Evolutionary conservation across 1,140 invertebrate species (phyloP), one percentile per base, ranked within the genome.

Genomic region (Drosophila punjabiensis): DNA sequence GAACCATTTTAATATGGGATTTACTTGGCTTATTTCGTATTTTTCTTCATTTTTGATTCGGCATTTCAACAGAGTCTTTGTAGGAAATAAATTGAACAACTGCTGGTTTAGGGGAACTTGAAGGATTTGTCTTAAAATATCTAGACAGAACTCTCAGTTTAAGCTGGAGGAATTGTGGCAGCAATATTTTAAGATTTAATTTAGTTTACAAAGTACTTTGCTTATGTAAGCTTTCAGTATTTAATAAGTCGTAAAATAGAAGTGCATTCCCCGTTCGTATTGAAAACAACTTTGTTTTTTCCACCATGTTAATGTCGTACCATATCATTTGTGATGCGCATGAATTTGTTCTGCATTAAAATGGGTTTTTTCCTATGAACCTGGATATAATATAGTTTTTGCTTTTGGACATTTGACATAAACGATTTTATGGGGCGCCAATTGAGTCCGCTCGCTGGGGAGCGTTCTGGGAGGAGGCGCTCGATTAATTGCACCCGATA

Each of bases 401-500:
- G 47, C 69, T 16, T 74, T 74, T 47, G 39, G 69, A 39, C 37
- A 48, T 74, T 62, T 74, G 37, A 74, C 71, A 62, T 62, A 43
- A 74, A 75, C 24, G 47, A 53, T 60, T 74, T 62, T 52, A 52
- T 60, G 45, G 55, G 16, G 32, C 16, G 67, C 16, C 30, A 32
- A 71, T 68, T 32, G 63, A 56, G 65, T 39, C 24, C 50, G 63
- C 64, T 53, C 30, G 30, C 20, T 66, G 24, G 68, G 39, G 16
- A 37, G 18, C 13, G 64, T 68, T 55, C 64, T 68, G 64, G 48
- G 65, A 53, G 68, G 45, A 33, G 74, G 73, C 55, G 39, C 30
- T 53, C 60, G 56, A 76, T 87, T 79, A 77, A 80, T 70, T 73
- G 50, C 56, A 32, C 39, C 33, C 55, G 63, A 69, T 60, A 60